A percentile compares a stretch with the other conserved stretches of the same genome.
These are phyloP conservation scores for Scomber scombrus DNA, from an alignment of 2,113 vertebrate species.

Conservation along the genomic window DNA sequence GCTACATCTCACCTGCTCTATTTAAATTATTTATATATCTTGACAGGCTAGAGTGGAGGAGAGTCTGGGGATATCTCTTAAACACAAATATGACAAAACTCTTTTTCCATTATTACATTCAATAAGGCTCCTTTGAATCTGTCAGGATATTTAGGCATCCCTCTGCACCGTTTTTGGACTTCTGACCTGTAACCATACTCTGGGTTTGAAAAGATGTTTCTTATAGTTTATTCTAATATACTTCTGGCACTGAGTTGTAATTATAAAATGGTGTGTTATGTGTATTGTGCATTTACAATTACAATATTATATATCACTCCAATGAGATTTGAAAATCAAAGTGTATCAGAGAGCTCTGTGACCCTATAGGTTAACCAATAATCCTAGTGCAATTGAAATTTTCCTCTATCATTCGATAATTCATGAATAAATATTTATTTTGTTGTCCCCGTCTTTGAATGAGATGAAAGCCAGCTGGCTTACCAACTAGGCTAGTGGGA, in stretches of 20 bases:
- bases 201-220: slow-evolving; percentile 2
- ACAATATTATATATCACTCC: no score
- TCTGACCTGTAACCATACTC: slow-evolving; percentile 4
- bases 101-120: slow-evolving; percentile 14
- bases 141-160: neutral
- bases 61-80: slow-evolving; percentile 17
- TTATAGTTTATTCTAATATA: neutral
- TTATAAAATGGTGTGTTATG: neutral
- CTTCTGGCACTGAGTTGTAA: neutral
- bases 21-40: slow-evolving; percentile 43
- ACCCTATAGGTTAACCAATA: neutral
- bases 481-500: slow-evolving; percentile 11
- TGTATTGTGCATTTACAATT: neutral
- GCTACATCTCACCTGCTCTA: slow-evolving; percentile 29
- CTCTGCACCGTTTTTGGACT: slow-evolving; percentile 2
- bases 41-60: slow-evolving; percentile 24
- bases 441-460: neutral
- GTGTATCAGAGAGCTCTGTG: neutral
- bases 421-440: slow-evolving; percentile 14
- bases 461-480: slow-evolving; percentile 22
- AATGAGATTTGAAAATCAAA: neutral
- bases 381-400: slow-evolving; percentile 4
- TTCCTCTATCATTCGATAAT: slow-evolving; percentile 5
- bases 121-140: slow-evolving; percentile 13
- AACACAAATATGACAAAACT: slow-evolving; percentile 22